These are phyloP conservation scores for Ailurus styani DNA, from an alignment of 2,113 vertebrate genomes.

Conservation along the genomic window DNA sequence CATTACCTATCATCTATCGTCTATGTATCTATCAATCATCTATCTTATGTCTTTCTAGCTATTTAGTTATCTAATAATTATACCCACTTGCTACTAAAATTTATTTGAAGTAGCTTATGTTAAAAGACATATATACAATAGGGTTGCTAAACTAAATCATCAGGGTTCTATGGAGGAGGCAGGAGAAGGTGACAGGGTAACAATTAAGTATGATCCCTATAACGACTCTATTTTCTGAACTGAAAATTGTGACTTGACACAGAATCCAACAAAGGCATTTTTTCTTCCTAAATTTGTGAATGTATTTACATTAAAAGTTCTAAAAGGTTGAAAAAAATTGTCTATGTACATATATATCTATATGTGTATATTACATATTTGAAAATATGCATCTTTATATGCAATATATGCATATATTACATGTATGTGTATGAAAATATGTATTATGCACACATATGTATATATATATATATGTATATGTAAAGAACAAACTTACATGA, in stretches of 20 bases:
- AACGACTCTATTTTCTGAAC: not conserved
- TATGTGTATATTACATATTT: not conserved
- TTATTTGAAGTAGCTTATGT: not conserved
- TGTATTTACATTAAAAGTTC: not conserved
- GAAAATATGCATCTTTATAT: not conserved
- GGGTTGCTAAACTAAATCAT: not conserved
- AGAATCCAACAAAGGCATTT: not conserved
- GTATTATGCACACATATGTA: not conserved
- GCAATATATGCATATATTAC: not conserved
- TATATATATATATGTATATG: not conserved
- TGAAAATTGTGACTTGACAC: not conserved
- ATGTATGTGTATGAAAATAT: not conserved
- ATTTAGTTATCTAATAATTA: not conserved
- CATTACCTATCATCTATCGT: not conserved
- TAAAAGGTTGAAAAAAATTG: not conserved
- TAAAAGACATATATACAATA: not conserved
- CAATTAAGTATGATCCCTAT: not conserved
- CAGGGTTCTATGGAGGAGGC: not conserved
- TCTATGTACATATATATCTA: not conserved
- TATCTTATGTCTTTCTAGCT: not conserved
- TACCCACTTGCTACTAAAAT: not conserved
- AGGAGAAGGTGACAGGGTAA: not conserved
- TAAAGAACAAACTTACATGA: not conserved
- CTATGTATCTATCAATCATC: not conserved
- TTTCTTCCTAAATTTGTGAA: not conserved